Evolutionary conservation across 2,113 vertebrate genomes (phyloP).

Genomic region (Dromiciops gliroides): DNA sequence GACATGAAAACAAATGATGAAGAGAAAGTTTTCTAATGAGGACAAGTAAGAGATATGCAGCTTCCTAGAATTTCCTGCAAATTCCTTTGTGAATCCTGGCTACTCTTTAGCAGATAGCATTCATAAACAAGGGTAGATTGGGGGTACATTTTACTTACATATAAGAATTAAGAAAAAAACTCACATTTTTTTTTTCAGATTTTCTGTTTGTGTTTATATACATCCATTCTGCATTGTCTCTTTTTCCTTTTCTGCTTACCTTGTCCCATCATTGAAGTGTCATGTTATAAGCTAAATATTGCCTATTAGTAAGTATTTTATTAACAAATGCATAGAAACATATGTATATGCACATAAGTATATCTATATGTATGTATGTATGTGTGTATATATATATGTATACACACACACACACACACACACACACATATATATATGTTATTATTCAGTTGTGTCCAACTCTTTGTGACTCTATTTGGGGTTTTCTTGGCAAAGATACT

Average conservation of each 20-base stretch:
- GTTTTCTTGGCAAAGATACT: neutral
- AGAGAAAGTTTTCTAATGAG: constrained; percentile 9
- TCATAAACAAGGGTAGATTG: neutral
- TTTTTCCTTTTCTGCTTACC: neutral
- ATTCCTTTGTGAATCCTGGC: neutral
- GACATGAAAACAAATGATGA: constrained; percentile 28
- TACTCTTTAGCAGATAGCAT: neutral
- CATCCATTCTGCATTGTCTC: neutral
- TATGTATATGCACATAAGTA: neutral
- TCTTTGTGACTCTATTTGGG: neutral
- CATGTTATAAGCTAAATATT: neutral
- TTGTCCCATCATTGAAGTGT: neutral
- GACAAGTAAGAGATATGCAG: neutral
- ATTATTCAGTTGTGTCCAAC: neutral
- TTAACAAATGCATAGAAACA: constrained; percentile 44
- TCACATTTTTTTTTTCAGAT: neutral
- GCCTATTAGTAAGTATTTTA: neutral
- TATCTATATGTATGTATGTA: neutral
- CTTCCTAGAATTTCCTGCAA: neutral
- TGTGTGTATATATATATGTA: neutral
- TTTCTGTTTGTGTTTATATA: neutral
- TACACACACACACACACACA: neutral
- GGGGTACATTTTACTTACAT: neutral
- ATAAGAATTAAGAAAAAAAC: neutral
- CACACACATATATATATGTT: neutral